Evolutionary conservation across 2,797 vertebrate species (phyloP), one percentile per base, ranked within the genome.

Genomic region (Sorex maritimensis): DNA sequence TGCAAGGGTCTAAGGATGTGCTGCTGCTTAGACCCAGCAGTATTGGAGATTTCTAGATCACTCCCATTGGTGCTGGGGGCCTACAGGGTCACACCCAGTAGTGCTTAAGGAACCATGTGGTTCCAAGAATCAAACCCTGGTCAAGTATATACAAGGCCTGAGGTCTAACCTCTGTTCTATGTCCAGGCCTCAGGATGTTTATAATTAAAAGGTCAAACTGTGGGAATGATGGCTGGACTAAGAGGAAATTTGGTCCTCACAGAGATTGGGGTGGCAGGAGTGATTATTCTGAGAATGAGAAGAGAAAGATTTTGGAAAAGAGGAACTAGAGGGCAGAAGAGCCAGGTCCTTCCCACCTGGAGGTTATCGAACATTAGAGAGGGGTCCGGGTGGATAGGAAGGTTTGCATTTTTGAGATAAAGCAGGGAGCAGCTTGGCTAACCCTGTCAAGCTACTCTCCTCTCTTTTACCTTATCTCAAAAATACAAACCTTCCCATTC

Each of bases 121-220:
- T 55, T 4, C 17, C 17, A 17, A 17, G 17, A 55, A 55, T 55
- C 52, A 55, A 55, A 55, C 12, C 52, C 13, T 15, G 52, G 13
- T 55, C 52, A 55, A 17, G 52, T 55, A 17, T 55, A 55, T 17
- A 12, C 52, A 5, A 55, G 52, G 52, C 52, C 12, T 14, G 10
- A 55, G 52, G 2, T 14, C 52, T 65, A 65, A 65, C 61, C 21
- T 58, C 19, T 58, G 55, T 58, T 7, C 61, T 65, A 26, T 65
- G 61, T 55, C 52, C 52, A 14, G 52, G 52, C 52, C 52, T 17
- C 52, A 65, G 21, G 38, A 30, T 49, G 2, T 46, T 78, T 79
- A 95, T 73, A 78, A n/a, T 86, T 72, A 90, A 41, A 52, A 90
- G 15, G 38, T 58, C 52, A 86, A 38, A 1, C 46, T 7, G 58